phyloP scores from a whole-genome alignment of 2,888 invertebrate species.

The Nesidiocoris tenuis region DNA sequence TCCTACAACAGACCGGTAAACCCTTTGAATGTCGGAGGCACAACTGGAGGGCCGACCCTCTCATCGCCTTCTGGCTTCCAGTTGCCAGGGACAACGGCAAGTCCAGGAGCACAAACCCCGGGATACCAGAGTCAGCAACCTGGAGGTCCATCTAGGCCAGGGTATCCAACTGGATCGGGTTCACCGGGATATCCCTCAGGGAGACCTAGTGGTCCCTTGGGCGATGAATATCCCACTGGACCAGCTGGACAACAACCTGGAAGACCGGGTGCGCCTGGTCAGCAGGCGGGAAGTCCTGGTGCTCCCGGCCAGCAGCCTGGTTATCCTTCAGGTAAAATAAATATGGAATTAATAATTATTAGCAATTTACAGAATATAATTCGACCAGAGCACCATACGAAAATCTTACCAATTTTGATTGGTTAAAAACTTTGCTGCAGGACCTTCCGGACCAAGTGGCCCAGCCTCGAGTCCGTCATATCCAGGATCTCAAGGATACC shows the following conservation, averaged over 20 bases:
- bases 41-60: constrained; percentile 42
- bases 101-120: constrained; percentile 18
- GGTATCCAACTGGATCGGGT: constrained; percentile 38
- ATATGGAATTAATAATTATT: too few species aligned
- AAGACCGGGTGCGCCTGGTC: constrained; percentile 36
- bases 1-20: constrained; percentile 70
- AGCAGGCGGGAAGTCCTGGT: constrained; percentile 33
- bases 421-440: too few species aligned
- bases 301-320: too few species aligned
- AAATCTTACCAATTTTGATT: too few species aligned
- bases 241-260: constrained; percentile 46
- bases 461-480: constrained; percentile 45
- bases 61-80: constrained; percentile 47
- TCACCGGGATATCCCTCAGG: constrained; percentile 39
- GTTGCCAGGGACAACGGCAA: constrained; percentile 40
- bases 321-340: constrained; percentile 20
- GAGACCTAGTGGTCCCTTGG: constrained; percentile 32
- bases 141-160: constrained; percentile 50
- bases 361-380: too few species aligned
- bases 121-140: constrained; percentile 45
- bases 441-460: constrained; percentile 50
- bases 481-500: constrained; percentile 42
- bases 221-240: constrained; percentile 43
- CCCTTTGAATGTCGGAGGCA: constrained; percentile 56
- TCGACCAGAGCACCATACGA: too few species aligned